These are phyloP conservation scores for Oreochromis spilurus DNA, from an alignment of 2,113 vertebrate species.

Conservation along the genomic window DNA sequence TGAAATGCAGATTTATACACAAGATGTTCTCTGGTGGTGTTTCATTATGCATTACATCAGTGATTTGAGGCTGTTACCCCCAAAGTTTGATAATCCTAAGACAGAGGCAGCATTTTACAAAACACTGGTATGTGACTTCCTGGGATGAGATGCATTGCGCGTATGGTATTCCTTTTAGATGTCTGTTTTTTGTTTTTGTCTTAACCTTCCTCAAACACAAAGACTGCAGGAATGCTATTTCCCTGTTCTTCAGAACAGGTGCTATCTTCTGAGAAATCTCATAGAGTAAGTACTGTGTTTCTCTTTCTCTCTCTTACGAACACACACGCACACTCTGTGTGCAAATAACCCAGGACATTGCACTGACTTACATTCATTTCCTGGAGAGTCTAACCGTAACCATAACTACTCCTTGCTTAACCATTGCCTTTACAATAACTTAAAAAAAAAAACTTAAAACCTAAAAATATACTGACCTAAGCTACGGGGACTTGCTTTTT, in stretches of 20 bases:
- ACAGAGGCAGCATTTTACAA: background rate
- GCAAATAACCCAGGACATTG: background rate
- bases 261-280: conserved; percentile 43
- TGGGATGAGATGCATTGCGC: background rate
- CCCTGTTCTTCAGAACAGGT: conserved; percentile 34
- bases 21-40: background rate
- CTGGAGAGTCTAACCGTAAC: background rate
- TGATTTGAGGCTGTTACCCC: background rate
- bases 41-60: background rate
- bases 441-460: background rate
- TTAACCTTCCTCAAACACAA: background rate
- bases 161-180: background rate
- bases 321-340: background rate
- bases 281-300: background rate
- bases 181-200: background rate
- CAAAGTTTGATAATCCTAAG: background rate
- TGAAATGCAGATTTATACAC: background rate
- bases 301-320: background rate
- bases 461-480: background rate
- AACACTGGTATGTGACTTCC: background rate
- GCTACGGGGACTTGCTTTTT: background rate
- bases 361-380: background rate
- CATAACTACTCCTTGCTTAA: background rate
- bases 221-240: conserved; percentile 38
- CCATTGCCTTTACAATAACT: background rate